A percentile compares a stretch with the other conserved stretches of the same genome.
Conservation (phyloP, 2,888 invertebrate species). For the Lacanobia oleracea region DNA sequence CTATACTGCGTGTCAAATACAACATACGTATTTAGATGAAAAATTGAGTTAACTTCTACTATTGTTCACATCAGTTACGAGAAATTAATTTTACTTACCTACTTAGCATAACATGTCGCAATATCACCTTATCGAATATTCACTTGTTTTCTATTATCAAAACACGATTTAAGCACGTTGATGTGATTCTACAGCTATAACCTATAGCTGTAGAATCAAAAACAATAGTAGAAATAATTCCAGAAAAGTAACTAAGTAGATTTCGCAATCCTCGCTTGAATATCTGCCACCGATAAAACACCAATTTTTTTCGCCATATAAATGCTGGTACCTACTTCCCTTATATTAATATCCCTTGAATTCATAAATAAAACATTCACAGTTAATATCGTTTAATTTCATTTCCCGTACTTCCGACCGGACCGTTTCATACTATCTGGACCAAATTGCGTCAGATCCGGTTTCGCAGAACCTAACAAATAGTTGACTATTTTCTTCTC, state of each 20-base stretch:
- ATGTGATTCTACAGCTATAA: neutral
- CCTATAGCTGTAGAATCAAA: too few relatives aligned
- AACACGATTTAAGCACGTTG: neutral
- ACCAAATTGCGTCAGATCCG: slow-evolving; percentile 12
- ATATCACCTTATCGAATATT: slow-evolving; percentile 13
- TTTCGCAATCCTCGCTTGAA: neutral
- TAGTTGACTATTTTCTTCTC: slow-evolving; percentile 24
- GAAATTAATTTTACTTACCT: slow-evolving; percentile 9
- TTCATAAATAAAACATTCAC: neutral
- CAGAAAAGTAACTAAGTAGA: neutral
- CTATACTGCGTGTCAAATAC: slow-evolving; percentile 15
- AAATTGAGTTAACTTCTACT: slow-evolving; percentile 1
- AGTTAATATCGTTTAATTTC: neutral
- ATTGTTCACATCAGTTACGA: slow-evolving; percentile 20
- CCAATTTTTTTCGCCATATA: neutral
- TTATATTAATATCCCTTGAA: too few relatives aligned
- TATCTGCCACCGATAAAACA: neutral
- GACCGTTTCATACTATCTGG: neutral
- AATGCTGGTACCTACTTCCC: too few relatives aligned
- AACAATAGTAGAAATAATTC: too few relatives aligned
- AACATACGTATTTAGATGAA: neutral
- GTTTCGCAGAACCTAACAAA: slow-evolving; percentile 1
- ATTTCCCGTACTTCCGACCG: neutral
- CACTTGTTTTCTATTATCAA: slow-evolving; percentile 17
- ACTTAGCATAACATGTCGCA: slow-evolving; percentile 12